These are phyloP conservation scores for Remorina albescens DNA, from an alignment of 2,797 vertebrate genomes.

Conservation along the genomic window DNA sequence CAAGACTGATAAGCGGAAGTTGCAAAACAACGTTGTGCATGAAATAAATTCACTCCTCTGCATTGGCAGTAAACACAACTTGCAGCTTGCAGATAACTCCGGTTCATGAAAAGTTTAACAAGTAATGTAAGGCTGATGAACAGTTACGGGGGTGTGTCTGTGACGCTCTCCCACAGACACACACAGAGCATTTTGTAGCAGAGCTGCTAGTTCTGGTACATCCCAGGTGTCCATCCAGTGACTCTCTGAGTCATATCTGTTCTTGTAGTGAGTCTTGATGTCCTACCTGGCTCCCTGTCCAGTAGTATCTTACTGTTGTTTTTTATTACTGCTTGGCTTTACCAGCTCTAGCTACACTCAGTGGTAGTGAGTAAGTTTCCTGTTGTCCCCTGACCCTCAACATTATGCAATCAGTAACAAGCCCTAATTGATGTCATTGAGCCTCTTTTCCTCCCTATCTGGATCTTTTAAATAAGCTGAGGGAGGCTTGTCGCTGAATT, in stretches of 20 bases:
- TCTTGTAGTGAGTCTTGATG: background rate
- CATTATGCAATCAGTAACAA: too few relatives aligned
- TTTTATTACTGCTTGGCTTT: too few relatives aligned
- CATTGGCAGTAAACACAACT: background rate
- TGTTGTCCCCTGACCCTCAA: too few relatives aligned
- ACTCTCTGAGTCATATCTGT: background rate
- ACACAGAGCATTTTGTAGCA: background rate
- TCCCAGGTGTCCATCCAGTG: background rate
- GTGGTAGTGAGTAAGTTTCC: background rate
- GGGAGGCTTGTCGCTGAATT: too few relatives aligned
- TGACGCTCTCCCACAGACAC: background rate
- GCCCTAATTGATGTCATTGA: too few relatives aligned
- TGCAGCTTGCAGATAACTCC: background rate
- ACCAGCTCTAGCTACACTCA: too few relatives aligned
- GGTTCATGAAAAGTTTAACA: background rate
- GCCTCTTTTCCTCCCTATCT: too few relatives aligned
- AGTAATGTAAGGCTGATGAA: background rate
- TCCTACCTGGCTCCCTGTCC: too few relatives aligned
- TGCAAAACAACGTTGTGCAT: background rate
- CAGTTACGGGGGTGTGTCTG: background rate
- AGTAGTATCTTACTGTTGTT: too few relatives aligned
- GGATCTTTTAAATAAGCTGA: too few relatives aligned
- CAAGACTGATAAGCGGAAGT: background rate
- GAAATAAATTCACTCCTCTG: background rate
- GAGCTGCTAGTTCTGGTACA: background rate